These are phyloP conservation scores for Paraescarpia echinospica DNA, from an alignment of 1,140 invertebrate species.

Conservation along the genomic window DNA sequence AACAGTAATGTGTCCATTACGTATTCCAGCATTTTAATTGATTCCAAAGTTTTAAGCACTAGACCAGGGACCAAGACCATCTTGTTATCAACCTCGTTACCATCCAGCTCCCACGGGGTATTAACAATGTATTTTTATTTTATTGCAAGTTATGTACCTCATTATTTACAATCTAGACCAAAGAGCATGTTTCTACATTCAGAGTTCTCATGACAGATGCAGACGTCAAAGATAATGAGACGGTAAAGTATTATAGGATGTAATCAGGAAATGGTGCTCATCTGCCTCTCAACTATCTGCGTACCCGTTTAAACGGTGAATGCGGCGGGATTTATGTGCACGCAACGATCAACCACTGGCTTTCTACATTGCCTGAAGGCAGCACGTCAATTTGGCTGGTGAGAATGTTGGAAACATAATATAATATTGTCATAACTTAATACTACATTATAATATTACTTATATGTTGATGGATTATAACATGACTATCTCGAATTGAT, in stretches of 20 bases:
- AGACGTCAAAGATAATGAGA: not conserved
- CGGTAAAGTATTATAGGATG: not conserved
- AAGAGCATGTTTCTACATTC: not conserved
- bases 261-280: not conserved
- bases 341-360: not conserved
- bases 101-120: no score
- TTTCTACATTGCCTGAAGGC: not conserved
- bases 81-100: no score
- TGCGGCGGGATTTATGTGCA: not conserved
- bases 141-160: no score
- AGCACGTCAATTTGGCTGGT: conserved; percentile 16
- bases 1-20: not conserved
- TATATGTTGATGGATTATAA: not conserved
- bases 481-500: not conserved
- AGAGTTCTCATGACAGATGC: not conserved
- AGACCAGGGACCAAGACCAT: no score
- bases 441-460: no score
- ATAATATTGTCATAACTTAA: not conserved
- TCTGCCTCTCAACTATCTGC: conserved; percentile 15
- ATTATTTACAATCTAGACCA: not conserved
- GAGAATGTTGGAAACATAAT: not conserved
- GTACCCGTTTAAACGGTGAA: not conserved
- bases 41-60: no score
- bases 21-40: no score
- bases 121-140: no score